Evolutionary conservation across 2,888 invertebrate genomes (phyloP).

Genomic region (Drosophila mercatorum): DNA sequence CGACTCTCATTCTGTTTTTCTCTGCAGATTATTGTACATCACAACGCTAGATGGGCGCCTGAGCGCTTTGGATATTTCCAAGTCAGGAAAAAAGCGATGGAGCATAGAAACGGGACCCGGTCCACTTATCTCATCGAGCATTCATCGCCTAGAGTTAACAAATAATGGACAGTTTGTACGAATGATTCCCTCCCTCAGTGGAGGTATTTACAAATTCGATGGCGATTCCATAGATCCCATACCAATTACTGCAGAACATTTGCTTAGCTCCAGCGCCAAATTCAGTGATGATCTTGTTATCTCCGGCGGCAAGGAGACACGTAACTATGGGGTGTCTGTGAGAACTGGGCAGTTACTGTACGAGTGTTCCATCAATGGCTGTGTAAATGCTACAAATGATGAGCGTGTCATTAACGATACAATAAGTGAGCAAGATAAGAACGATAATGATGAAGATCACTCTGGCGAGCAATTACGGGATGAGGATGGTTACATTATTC

Average conservation of each 20-base stretch:
- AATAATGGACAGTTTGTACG: slow-evolving; percentile 94
- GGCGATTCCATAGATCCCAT: slow-evolving; percentile 94
- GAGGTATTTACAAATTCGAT: slow-evolving; percentile 95
- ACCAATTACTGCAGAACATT: slow-evolving; percentile 93
- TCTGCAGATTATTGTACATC: slow-evolving; percentile 90
- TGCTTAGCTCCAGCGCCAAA: slow-evolving; percentile 94
- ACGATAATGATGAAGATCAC: slow-evolving; percentile 10
- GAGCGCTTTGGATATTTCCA: slow-evolving; percentile 90
- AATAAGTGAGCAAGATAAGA: slow-evolving; percentile 36
- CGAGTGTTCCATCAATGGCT: slow-evolving; percentile 91
- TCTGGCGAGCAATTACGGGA: slow-evolving; percentile 51
- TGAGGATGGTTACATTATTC: slow-evolving; percentile 53
- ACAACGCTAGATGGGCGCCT: slow-evolving; percentile 96
- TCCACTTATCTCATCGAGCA: slow-evolving; percentile 94
- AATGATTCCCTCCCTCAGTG: slow-evolving; percentile 96
- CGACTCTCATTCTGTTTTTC: background rate
- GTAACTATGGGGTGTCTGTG: slow-evolving; percentile 93
- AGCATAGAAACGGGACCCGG: slow-evolving; percentile 90
- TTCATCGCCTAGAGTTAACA: slow-evolving; percentile 93
- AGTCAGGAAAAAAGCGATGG: slow-evolving; percentile 91
- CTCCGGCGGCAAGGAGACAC: slow-evolving; percentile 94
- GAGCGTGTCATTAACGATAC: slow-evolving; percentile 54
- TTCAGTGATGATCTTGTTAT: slow-evolving; percentile 94
- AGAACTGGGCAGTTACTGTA: slow-evolving; percentile 90
- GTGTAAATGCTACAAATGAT: slow-evolving; percentile 88